Percentiles rank a stretch among this genome's conserved stretches.
These are phyloP conservation scores for Zoanthus sociatus DNA, from an alignment of 92 coral and sea anemone species.

Conservation along the genomic window DNA sequence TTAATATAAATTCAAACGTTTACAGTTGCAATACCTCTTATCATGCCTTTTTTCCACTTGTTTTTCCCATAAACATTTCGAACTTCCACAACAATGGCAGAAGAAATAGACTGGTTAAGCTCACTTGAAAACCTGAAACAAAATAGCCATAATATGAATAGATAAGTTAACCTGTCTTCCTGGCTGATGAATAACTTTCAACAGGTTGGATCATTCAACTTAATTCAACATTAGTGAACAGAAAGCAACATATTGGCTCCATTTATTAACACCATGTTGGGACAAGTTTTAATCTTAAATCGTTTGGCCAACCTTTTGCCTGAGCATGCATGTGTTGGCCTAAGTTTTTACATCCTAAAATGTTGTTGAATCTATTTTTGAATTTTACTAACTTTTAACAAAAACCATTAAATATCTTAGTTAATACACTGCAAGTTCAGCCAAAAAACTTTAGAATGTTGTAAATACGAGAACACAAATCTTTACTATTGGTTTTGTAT, in stretches of 20 bases:
- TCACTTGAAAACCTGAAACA: constrained; percentile 44
- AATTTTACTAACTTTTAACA: neutral
- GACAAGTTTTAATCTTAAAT: neutral
- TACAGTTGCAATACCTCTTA: constrained; percentile 22
- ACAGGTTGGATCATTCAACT: neutral
- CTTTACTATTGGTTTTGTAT: neutral
- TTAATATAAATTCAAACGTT: constrained; percentile 13
- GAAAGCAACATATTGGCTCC: neutral
- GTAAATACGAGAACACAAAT: neutral
- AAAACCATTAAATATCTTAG: neutral
- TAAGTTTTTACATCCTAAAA: neutral
- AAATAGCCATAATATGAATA: constrained; percentile 12
- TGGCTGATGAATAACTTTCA: neutral
- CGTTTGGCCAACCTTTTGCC: too few species aligned
- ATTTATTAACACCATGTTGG: neutral
- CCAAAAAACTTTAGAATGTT: neutral
- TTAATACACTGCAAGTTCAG: neutral
- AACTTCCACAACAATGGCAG: constrained; percentile 35
- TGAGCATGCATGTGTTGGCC: neutral
- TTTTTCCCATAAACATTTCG: constrained; percentile 44
- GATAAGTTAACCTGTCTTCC: neutral
- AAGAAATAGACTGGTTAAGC: constrained; percentile 42
- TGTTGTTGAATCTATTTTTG: neutral
- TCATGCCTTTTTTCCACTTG: constrained; percentile 47
- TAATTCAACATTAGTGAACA: neutral